Conservation (phyloP, 1,140 invertebrate genomes). For the Frieseomelitta varia region DNA sequence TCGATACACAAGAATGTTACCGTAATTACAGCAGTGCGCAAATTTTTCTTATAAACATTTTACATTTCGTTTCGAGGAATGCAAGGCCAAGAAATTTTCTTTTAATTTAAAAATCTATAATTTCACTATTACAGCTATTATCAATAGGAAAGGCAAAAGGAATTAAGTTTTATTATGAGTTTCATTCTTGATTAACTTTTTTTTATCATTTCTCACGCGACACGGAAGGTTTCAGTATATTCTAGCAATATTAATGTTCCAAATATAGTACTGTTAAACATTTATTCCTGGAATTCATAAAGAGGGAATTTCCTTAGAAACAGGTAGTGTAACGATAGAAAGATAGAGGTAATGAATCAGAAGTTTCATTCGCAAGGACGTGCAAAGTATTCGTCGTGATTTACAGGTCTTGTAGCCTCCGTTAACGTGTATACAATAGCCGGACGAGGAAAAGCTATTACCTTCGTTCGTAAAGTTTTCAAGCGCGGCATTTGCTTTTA, state of each 20-base stretch:
- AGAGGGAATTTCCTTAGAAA: too few species aligned
- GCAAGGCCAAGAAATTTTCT: too few species aligned
- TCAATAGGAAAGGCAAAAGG: too few species aligned
- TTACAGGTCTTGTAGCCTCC: background rate
- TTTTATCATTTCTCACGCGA: background rate
- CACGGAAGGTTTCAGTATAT: background rate
- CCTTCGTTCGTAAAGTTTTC: background rate
- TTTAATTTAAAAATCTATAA: too few species aligned
- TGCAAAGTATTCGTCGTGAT: background rate
- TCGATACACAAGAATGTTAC: too few species aligned
- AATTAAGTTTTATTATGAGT: too few species aligned
- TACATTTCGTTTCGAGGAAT: too few species aligned
- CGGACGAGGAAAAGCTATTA: slow-evolving; percentile 5
- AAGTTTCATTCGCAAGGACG: background rate
- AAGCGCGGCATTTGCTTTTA: background rate
- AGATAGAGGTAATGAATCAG: background rate
- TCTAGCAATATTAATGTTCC: background rate
- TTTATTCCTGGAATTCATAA: background rate
- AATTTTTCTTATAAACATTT: too few species aligned
- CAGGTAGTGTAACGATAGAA: background rate
- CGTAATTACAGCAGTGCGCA: too few species aligned
- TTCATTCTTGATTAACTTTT: too few species aligned
- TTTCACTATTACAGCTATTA: too few species aligned
- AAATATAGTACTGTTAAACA: background rate
- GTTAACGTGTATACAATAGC: background rate